Base-by-base conservation (phyloP, 1,140 invertebrate species). In the Anastrepha ludens region DNA sequence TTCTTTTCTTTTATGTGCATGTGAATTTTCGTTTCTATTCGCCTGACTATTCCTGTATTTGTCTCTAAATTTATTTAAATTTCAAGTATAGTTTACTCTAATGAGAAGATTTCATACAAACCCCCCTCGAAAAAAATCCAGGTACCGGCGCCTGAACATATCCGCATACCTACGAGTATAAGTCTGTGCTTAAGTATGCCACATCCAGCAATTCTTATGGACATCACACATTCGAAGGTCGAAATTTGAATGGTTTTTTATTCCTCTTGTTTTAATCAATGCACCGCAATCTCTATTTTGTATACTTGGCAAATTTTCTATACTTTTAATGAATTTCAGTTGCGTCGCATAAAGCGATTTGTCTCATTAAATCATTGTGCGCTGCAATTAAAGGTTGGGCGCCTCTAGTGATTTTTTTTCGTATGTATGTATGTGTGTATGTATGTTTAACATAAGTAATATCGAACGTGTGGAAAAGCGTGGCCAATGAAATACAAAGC, bases 371-470 rank as follows among this genome's bases (percentile, higher is more conserved):
- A 3, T 81, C 2, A 81, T 55, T 81, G 50, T 58, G 6, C 29
- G 47, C 17, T 81, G 41, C 47, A 81, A 20, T 81, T 81, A 81
- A 81, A 81, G 74, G 74, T 81, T 81, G 74, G 74, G 41, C 70
- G 70, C 70, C 41, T 29, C 70, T 74, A 7, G 17, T 74, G 67
- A 7, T 44, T 17, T 81, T 55, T 81, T 41, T 9, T 11, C 2
- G 55, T 7, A 81, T 74, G 2, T 3, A 15, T 29, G 44, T 20
- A 67, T 11, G 0, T 11, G 6, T 67, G 11, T 15, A 9, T 29
- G 20, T 67, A 67, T 67, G 9, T 41, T 29, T 20, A 41, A 58
- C 7, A 58, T 58, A 13, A 20, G 15, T 74, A 8, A 29, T 74
- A 20, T 74, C 13, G 13, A 74, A 74, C 13, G 5, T 74, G 47